Base-by-base conservation (phyloP, 2,888 invertebrate genomes). In the Hipparchia sbordonii region DNA sequence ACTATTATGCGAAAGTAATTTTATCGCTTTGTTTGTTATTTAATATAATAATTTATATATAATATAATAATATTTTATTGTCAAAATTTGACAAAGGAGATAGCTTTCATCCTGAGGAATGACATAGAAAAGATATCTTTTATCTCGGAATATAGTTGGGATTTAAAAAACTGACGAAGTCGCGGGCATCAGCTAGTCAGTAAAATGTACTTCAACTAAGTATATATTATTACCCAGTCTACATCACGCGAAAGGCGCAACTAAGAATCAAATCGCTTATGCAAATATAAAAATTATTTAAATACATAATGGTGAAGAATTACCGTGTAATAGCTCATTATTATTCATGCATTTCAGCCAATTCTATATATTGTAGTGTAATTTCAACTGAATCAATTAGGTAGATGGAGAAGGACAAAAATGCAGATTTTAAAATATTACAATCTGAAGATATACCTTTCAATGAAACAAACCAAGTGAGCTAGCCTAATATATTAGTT, bases 271-370 rank as follows among this genome's bases (percentile, higher is more conserved):
- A 78, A 82, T 82, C 76, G 79, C 78, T 80, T 81, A 85, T 84
- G 84, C 74, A 76, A 84, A 85, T 84, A 66, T 23, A 72, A 80
- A 80, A 69, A 62, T 60, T 65, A 72, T 66, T 74, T 61, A 72
- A 74, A 72, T 71, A 74, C 70, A 77, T 77, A 75, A 67, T 71
- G 70, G 73, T 71, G 75, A 78, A 69, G 71, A 77, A 78, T 77
- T 71, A 77, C 76, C 77, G 77, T 72, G 65, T 78, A 79, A 80
- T 80, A 72, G 74, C 70, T 54, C 67, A 66, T 66, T 73, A 71
- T 56, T 77, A 75, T 77, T 74, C 73, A 71, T 65, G 73, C 73
- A 63, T 65, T 66, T 68, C 72, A 72, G 70, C 45, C 13, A 45
- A 39, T 63, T 13, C 62, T 23, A 8, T 23, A 6, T 52, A 54